Conservation (phyloP, 1,140 invertebrate genomes). For the Nasonia vitripennis region DNA sequence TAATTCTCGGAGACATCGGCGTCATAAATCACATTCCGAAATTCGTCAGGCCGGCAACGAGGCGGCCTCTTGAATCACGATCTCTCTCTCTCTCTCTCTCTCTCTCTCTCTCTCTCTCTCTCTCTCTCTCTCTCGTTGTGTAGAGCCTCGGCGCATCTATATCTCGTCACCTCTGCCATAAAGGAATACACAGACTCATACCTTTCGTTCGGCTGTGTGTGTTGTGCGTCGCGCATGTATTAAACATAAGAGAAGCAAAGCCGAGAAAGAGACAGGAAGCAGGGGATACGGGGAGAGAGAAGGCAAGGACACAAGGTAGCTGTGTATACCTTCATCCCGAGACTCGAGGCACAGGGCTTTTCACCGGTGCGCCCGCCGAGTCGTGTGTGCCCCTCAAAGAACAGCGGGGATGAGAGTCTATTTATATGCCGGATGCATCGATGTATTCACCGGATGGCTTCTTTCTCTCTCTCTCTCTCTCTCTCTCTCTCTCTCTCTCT, state of each 20-base stretch:
- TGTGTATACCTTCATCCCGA: not conserved
- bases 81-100: slow-evolving; percentile 52
- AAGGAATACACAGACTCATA: not conserved
- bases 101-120: slow-evolving; percentile 55
- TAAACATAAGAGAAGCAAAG: not conserved
- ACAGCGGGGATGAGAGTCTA: slow-evolving; percentile 43
- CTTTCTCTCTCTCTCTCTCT: too few relatives aligned
- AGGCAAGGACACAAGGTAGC: not conserved
- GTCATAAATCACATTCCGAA: slow-evolving; percentile 70
- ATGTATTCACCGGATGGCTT: slow-evolving; percentile 57
- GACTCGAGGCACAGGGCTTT: slow-evolving; percentile 12
- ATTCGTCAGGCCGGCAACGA: slow-evolving; percentile 65
- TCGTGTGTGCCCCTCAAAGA: not conserved
- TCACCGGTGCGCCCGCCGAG: not conserved
- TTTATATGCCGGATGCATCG: slow-evolving; percentile 62
- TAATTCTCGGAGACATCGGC: slow-evolving; percentile 52
- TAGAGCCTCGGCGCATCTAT: not conserved
- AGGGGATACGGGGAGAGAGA: not conserved
- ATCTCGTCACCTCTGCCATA: not conserved
- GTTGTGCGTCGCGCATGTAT: not conserved
- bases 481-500: not conserved
- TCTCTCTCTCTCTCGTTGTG: slow-evolving; percentile 48
- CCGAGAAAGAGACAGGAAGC: not conserved
- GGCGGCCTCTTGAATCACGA: slow-evolving; percentile 62
- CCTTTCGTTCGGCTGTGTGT: too few relatives aligned